A percentile compares a stretch with the other conserved stretches of the same genome.
phyloP scores from a whole-genome alignment of 2,113 vertebrate species.

The Myxocyprinus asiaticus region DNA sequence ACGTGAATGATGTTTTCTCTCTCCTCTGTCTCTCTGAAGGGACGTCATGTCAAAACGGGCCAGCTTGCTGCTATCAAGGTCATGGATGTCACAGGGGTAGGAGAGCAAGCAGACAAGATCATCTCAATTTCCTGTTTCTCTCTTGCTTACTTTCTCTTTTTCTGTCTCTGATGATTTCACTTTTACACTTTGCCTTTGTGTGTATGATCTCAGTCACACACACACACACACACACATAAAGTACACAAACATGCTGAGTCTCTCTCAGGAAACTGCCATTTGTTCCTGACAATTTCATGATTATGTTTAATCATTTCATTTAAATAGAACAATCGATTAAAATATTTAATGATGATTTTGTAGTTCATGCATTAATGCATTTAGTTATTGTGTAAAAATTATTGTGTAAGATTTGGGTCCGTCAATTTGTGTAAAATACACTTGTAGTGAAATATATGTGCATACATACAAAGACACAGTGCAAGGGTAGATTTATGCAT shows the following conservation, averaged over 20 bases:
- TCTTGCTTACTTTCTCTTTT: constrained; percentile 11
- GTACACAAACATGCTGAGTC: background rate
- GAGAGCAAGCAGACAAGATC: constrained; percentile 45
- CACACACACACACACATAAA: background rate
- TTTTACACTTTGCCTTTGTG: background rate
- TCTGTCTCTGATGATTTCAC: background rate
- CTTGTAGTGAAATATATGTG: too few relatives aligned
- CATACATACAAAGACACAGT: too few relatives aligned
- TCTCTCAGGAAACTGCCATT: background rate
- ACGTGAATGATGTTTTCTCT: constrained; percentile 4
- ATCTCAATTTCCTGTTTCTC: constrained; percentile 14
- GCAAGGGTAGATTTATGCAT: too few relatives aligned
- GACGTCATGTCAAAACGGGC: constrained; percentile 97
- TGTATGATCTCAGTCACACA: background rate
- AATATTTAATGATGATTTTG: too few relatives aligned
- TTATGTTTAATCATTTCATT: too few relatives aligned
- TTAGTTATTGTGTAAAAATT: too few relatives aligned
- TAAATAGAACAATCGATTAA: too few relatives aligned
- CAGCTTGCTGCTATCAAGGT: constrained; percentile 98
- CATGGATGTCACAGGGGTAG: constrained; percentile 99
- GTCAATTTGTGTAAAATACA: too few relatives aligned
- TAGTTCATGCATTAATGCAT: too few relatives aligned
- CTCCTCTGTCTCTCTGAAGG: constrained; percentile 72
- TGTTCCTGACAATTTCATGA: too few relatives aligned
- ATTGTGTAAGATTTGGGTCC: too few relatives aligned